Conservation (phyloP, 2,113 vertebrate species). For the Rhinolophus sinicus region DNA sequence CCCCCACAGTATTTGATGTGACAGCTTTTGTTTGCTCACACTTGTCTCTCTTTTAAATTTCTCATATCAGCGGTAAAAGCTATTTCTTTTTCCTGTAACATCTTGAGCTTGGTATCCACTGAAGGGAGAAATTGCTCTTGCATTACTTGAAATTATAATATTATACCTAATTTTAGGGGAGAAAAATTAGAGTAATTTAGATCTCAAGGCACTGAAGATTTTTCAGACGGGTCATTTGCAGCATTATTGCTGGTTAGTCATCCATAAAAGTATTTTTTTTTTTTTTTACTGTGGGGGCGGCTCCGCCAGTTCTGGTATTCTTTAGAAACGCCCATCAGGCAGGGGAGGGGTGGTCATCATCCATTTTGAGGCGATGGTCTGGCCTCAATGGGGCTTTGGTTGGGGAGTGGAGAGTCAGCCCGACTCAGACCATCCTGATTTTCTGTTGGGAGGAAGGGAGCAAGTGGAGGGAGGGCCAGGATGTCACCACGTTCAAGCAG, state of each 20-base stretch:
- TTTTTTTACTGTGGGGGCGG: not conserved
- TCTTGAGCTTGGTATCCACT: slow-evolving; percentile 78
- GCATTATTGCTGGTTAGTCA: not conserved
- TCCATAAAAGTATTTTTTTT: not conserved
- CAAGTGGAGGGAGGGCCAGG: rapidly evolving
- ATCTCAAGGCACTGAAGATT: not conserved
- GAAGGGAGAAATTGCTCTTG: slow-evolving; percentile 79
- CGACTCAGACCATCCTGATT: not conserved
- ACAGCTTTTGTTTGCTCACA: slow-evolving; percentile 87
- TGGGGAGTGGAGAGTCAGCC: rapidly evolving
- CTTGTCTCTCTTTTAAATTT: slow-evolving; percentile 82
- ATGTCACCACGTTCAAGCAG: rapidly evolving
- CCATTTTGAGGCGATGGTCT: not conserved
- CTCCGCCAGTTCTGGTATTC: not conserved
- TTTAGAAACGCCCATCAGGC: not conserved
- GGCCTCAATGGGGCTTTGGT: not conserved
- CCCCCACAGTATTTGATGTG: slow-evolving; percentile 77
- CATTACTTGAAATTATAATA: slow-evolving; percentile 76
- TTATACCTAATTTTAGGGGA: slow-evolving; percentile 61
- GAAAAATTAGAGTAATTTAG: slow-evolving; percentile 45
- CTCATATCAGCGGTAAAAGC: slow-evolving; percentile 77
- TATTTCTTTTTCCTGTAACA: slow-evolving; percentile 82
- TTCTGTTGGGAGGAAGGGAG: too few relatives aligned
- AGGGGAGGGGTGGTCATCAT: not conserved
- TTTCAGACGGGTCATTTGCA: not conserved